Percentiles rank a stretch among this genome's conserved stretches.
Conservation (phyloP, 2,797 vertebrate genomes). For the Notolepis coatsorum region DNA sequence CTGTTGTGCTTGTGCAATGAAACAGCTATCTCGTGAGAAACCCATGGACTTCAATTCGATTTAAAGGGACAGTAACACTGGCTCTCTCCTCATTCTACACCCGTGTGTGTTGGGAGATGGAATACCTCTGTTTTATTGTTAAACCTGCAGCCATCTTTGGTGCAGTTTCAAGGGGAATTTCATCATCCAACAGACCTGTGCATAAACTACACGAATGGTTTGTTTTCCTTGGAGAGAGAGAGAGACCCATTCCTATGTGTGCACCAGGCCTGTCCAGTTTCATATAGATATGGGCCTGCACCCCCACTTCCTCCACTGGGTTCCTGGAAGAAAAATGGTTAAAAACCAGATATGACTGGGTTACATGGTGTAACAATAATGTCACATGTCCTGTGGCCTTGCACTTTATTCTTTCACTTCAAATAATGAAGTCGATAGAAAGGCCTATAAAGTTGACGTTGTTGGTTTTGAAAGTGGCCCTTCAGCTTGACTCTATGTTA, state of each 20-base stretch:
- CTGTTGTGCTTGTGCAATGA: background rate
- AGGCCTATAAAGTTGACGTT: too few relatives aligned
- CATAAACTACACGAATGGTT: background rate
- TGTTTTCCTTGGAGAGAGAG: background rate
- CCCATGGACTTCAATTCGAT: slow-evolving; percentile 69
- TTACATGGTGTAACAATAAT: slow-evolving; percentile 18
- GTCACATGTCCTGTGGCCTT: background rate
- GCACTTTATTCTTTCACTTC: background rate
- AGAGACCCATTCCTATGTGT: background rate
- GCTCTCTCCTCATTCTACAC: background rate
- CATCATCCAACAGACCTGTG: slow-evolving; percentile 46
- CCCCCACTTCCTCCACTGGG: slow-evolving; percentile 13
- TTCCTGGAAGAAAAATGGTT: slow-evolving; percentile 37
- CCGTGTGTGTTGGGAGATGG: slow-evolving; percentile 3
- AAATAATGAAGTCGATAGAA: slow-evolving; percentile 1
- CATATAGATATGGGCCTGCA: too few relatives aligned
- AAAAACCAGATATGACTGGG: slow-evolving; percentile 57
- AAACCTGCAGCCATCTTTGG: slow-evolving; percentile 73
- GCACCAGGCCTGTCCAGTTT: background rate
- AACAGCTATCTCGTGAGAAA: slow-evolving; percentile 50
- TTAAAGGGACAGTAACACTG: slow-evolving; percentile 57
- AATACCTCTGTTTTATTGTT: slow-evolving; percentile 37
- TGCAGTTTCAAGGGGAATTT: slow-evolving; percentile 65
- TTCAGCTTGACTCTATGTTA: too few relatives aligned
- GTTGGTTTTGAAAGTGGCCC: too few relatives aligned